Evolutionary conservation across 1,140 invertebrate species (phyloP).

Genomic region (Drosophila serrata): DNA sequence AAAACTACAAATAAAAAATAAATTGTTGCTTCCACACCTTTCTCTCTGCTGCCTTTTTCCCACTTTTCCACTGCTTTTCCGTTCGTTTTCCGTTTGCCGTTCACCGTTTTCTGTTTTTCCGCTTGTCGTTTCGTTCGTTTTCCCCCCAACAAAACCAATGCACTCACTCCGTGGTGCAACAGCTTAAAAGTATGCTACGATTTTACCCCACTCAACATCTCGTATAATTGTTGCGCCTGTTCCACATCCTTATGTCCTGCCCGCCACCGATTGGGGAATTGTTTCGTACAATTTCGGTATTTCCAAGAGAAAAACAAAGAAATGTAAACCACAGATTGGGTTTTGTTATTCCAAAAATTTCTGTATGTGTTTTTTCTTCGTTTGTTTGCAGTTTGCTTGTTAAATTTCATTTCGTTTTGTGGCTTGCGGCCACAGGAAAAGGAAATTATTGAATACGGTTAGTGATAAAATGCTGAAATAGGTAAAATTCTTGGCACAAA

Average conservation of each 20-base stretch:
- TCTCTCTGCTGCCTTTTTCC: constrained; percentile 7
- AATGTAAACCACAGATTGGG: constrained; percentile 15
- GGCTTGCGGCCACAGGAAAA: constrained; percentile 5
- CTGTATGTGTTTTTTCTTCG: neutral
- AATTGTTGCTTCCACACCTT: constrained; percentile 46
- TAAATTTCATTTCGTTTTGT: constrained; percentile 25
- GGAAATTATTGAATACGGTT: constrained; percentile 6
- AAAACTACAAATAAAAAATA: constrained; percentile 6
- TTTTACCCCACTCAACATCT: constrained; percentile 46
- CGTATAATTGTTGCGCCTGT: constrained; percentile 49
- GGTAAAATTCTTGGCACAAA: constrained; percentile 11
- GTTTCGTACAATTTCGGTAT: constrained; percentile 6
- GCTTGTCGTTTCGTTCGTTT: constrained; percentile 13
- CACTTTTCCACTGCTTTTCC: constrained; percentile 17
- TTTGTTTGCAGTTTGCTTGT: constrained; percentile 4
- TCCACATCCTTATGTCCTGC: constrained; percentile 6
- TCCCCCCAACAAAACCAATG: constrained; percentile 23
- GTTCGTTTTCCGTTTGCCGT: constrained; percentile 9
- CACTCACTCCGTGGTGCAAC: constrained; percentile 62
- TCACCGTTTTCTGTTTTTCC: neutral
- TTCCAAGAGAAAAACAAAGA: neutral
- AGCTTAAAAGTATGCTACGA: constrained; percentile 72
- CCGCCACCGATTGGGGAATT: constrained; percentile 6
- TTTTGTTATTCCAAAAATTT: constrained; percentile 28
- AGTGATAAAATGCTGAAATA: constrained; percentile 26